Base-by-base conservation (phyloP, 2,797 vertebrate genomes). In the Tapera naevia region DNA sequence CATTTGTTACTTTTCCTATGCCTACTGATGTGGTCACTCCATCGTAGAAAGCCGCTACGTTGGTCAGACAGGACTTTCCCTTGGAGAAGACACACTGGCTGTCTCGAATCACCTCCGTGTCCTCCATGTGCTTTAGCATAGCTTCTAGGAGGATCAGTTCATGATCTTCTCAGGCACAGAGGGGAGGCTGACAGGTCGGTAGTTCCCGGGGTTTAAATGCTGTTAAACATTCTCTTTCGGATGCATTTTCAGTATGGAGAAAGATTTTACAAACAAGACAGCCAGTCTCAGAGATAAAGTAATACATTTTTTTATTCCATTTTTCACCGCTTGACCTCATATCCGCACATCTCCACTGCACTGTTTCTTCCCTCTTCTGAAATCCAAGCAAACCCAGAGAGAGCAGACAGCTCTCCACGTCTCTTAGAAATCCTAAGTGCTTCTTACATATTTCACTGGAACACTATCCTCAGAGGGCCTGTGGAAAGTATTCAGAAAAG, bases 391-490 rank as follows among this genome's bases (percentile, higher is more conserved):
- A 94, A 91, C 10, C 12, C 73, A 79, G 53, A 70, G 65, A 92
- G 24, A 86, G 48, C 28, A 89, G 37, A 79, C 9, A 3, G 43
- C 41, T 81, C 60, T 76, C 54, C 45, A 62, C 1, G 0, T 43
- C 50, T 64, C 51, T 66, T 15, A 76, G 45, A 89, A 73, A 94
- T 58, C 53, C 9, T 67, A 88, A 91, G 65, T 65, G 76, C n/a
- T 88, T 91, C 65, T 88, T 79, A 88, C n/a, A 30, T 67, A 71
- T 90, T 86, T 93, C 80, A 91, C 73, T 96, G 88, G 70, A 94
- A 53, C 6, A 0, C 13, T 91, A 87, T 70, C 85, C 72, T 87
- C 11, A 2, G 79, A 91, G 51, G 80, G 33, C 39, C 73, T 81
- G 58, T 86, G 80, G 83, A 62, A 96, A 71, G 46, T 60, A 86